Percentiles rank a stretch among this genome's conserved stretches.
Conservation (phyloP, 2,888 invertebrate genomes). For the Yponomeuta malinellus region DNA sequence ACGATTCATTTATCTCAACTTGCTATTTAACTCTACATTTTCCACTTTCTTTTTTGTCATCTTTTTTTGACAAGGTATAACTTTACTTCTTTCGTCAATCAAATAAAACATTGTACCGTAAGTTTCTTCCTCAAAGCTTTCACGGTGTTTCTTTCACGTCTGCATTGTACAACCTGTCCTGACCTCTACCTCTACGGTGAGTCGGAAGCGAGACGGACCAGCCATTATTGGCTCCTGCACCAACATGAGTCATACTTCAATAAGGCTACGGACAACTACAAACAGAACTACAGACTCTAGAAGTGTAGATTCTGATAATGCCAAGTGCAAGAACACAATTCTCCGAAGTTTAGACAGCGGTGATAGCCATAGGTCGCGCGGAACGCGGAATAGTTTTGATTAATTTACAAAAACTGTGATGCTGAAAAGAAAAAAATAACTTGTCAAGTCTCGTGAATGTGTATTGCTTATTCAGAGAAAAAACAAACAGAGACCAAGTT, state of each 20-base stretch:
- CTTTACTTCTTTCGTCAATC: not conserved
- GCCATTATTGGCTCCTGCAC: not conserved
- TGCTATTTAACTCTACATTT: too few species aligned
- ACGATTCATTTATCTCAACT: too few species aligned
- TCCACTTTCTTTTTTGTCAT: not conserved
- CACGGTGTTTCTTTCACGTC: not conserved
- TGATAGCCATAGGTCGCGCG: too few species aligned
- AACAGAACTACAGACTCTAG: not conserved
- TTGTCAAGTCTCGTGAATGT: too few species aligned
- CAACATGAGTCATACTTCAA: not conserved
- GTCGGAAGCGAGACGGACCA: not conserved
- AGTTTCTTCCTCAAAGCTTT: not conserved
- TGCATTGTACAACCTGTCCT: not conserved
- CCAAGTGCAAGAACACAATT: too few species aligned
- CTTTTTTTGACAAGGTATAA: not conserved
- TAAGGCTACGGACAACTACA: not conserved
- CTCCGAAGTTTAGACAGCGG: too few species aligned
- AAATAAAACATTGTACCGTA: not conserved
- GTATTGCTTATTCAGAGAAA: too few species aligned
- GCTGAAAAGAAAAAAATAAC: too few species aligned
- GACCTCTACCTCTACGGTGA: not conserved
- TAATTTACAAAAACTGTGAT: too few species aligned
- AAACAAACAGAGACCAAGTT: too few species aligned
- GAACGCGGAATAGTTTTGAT: too few species aligned
- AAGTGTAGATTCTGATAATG: too few species aligned